phyloP scores from a whole-genome alignment of 2,888 invertebrate genomes.

The Tetanocera ferruginea region DNA sequence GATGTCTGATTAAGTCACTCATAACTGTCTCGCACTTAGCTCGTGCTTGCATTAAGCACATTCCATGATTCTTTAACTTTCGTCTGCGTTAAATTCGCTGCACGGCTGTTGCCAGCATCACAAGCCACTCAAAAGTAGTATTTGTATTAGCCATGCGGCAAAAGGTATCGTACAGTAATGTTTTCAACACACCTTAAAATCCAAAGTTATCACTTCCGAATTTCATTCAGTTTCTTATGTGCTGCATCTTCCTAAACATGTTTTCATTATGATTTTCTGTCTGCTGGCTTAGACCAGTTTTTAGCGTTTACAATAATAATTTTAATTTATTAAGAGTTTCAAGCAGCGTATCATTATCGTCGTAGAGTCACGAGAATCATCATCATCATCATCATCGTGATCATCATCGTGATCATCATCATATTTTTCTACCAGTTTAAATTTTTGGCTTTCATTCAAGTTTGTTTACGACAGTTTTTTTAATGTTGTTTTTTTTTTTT shows the following conservation, averaged over 20 bases:
- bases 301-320: constrained; percentile 3
- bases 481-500: neutral
- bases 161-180: neutral
- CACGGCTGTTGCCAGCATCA: no score
- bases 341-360: neutral
- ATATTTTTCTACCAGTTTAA: constrained; percentile 3
- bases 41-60: no score
- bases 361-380: neutral
- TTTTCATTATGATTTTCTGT: neutral
- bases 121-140: no score
- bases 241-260: neutral
- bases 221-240: neutral
- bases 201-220: constrained; percentile 1
- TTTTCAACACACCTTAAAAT: constrained; percentile 5
- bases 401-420: neutral
- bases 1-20: neutral
- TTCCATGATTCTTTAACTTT: no score
- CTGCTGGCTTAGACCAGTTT: neutral
- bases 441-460: constrained; percentile 11
- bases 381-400: neutral
- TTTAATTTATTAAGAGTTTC: constrained; percentile 14
- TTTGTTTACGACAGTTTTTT: neutral
- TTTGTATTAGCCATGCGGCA: neutral
- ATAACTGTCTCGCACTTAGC: no score
- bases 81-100: no score